Base-by-base conservation (phyloP, 2,113 vertebrate genomes). In the Percina caprodes region DNA sequence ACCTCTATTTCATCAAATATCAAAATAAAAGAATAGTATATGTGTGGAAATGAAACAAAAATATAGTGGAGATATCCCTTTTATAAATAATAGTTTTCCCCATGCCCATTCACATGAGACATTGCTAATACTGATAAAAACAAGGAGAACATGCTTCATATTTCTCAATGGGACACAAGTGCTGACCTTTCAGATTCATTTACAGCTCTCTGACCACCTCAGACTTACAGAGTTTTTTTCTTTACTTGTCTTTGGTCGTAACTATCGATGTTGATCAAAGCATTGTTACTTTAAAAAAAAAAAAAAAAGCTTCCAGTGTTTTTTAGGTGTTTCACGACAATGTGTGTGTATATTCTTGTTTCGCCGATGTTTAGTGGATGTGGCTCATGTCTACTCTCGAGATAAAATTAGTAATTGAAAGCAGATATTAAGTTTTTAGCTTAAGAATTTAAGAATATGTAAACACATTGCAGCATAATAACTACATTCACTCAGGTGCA, bases 401-500 rank as follows among this genome's bases (percentile, higher is more conserved):
- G 51, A 84, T 70, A 62, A 83, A 86, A 78, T 88, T 80, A 88
- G 80, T 88, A 8, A 18, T 66, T 86, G 81, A 84, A 91, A 92
- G 72, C 89, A 88, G 69, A 89, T 80, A 80, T 88, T 79, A 89
- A 79, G 73, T 72, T 10, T 52, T 90, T 92, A 91, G 86, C 84
- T 84, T 93, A 89, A 86, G 60, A 70, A 78, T 89, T 82, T 83
- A 68, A 86, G 86, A 88, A 86, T 77, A 86, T 90, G 92, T 88
- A 91, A 87, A 92, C 88, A 87, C 82, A 78, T 77, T 69, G 83
- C 81, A 92, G 90, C 85, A 86, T 82, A 83, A 91, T 54, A 74
- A 89, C 87, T 92, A 94, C 92, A 95, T 93, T 94, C 93, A 90
- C 94, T 92, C 91, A 89, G 91, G 90, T 91, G 84, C 93, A 93